Percentiles rank a stretch among this genome's conserved stretches.
Evolutionary conservation across 2,888 invertebrate species (phyloP).

Genomic region (Nemurella pictetii): DNA sequence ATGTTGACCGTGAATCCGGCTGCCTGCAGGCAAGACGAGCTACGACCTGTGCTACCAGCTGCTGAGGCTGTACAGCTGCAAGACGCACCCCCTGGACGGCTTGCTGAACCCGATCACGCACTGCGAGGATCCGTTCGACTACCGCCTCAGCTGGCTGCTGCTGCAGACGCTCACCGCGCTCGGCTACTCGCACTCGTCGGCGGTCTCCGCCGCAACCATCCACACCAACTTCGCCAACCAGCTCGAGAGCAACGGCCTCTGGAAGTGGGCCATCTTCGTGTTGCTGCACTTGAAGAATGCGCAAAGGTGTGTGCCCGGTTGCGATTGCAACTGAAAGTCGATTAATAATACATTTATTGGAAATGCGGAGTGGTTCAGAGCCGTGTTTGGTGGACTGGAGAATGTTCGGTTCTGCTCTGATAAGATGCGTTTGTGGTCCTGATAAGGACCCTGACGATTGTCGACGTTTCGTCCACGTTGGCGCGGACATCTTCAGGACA

Average conservation of each 20-base stretch:
- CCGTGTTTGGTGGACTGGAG: too few relatives aligned
- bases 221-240: conserved; percentile 78
- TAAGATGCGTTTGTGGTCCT: too few relatives aligned
- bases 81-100: conserved; percentile 65
- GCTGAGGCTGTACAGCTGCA: conserved; percentile 72
- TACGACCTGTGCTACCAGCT: conserved; percentile 82
- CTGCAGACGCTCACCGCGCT: conserved; percentile 68
- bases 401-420: too few relatives aligned
- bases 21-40: conserved; percentile 47
- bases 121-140: conserved; percentile 80
- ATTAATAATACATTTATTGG: too few relatives aligned
- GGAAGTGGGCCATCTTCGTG: conserved; percentile 87
- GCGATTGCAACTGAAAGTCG: too few relatives aligned
- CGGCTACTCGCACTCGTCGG: conserved; percentile 65
- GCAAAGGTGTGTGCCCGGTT: background rate
- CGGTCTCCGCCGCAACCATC: conserved; percentile 61
- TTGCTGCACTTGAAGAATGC: conserved; percentile 66
- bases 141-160: conserved; percentile 78
- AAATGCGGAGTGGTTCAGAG: too few relatives aligned
- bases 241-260: conserved; percentile 77
- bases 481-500: too few relatives aligned
- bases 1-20: too few relatives aligned
- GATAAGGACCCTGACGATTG: too few relatives aligned
- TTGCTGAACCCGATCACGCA: conserved; percentile 74
- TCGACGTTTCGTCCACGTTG: too few relatives aligned